Percentiles rank a stretch among this genome's conserved stretches.
These are phyloP conservation scores for Machimus atricapillus DNA, from an alignment of 2,888 invertebrate species.

Conservation along the genomic window DNA sequence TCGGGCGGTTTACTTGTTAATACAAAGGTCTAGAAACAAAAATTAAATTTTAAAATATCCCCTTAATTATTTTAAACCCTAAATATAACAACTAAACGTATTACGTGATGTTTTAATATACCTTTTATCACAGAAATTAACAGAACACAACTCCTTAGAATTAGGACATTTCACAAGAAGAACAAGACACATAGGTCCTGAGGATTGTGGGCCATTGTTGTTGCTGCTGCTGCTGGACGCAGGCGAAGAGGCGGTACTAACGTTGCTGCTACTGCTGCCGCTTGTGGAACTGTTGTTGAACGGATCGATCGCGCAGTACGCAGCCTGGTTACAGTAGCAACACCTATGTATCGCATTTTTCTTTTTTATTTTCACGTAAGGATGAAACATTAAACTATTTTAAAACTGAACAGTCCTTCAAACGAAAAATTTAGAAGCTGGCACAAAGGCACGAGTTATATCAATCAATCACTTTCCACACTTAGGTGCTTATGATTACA, in stretches of 20 bases:
- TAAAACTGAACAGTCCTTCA: not conserved
- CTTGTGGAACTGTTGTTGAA: constrained; percentile 42
- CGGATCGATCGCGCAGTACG: constrained; percentile 24
- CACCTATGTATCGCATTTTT: constrained; percentile 53
- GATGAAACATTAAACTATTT: constrained; percentile 60
- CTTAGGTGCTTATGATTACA: not conserved
- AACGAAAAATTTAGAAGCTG: not conserved
- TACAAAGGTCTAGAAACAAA: not conserved
- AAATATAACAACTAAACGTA: not conserved
- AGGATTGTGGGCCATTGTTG: constrained; percentile 21
- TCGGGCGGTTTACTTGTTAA: too few species aligned
- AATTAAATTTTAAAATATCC: not conserved
- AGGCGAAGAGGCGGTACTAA: constrained; percentile 47
- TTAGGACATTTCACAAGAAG: constrained; percentile 63
- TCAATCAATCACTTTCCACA: not conserved
- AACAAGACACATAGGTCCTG: constrained; percentile 61
- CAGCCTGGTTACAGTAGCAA: constrained; percentile 41
- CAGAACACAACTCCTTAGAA: constrained; percentile 62
- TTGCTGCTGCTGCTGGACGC: constrained; percentile 24
- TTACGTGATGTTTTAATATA: constrained; percentile 50
- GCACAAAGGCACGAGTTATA: not conserved
- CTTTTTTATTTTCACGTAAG: constrained; percentile 62
- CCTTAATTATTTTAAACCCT: not conserved
- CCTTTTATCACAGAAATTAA: constrained; percentile 63
- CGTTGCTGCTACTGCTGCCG: constrained; percentile 48